Conservation (phyloP, 2,888 invertebrate genomes). For the Sesia apiformis region DNA sequence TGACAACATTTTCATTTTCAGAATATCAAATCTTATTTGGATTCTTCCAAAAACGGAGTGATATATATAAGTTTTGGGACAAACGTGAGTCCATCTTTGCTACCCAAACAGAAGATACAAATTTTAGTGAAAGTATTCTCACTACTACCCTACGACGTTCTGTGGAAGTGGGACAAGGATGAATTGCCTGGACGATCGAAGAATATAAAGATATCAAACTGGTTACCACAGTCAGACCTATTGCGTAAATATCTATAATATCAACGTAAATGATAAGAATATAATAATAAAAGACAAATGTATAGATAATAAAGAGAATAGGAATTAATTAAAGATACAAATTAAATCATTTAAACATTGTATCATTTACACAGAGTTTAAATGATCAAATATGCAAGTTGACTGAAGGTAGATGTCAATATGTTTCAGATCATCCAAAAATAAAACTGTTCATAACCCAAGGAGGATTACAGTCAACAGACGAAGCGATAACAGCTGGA, state of each 20-base stretch:
- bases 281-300: too few relatives aligned
- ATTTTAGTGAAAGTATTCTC: slow-evolving; percentile 21
- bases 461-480: slow-evolving; percentile 28
- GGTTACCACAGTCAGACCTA: slow-evolving; percentile 33
- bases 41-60: slow-evolving; percentile 20
- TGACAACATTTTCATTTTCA: neutral
- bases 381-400: too few relatives aligned
- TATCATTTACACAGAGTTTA: too few relatives aligned
- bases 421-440: slow-evolving; percentile 22
- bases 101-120: slow-evolving; percentile 15
- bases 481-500: slow-evolving; percentile 24
- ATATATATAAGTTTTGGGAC: slow-evolving; percentile 30
- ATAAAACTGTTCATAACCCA: slow-evolving; percentile 33
- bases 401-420: neutral
- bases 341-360: too few relatives aligned
- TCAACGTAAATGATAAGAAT: too few relatives aligned
- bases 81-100: slow-evolving; percentile 14
- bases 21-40: slow-evolving; percentile 19
- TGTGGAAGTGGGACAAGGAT: slow-evolving; percentile 31
- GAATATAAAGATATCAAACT: slow-evolving; percentile 28
- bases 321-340: too few relatives aligned
- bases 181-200: slow-evolving; percentile 14
- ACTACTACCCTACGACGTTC: slow-evolving; percentile 24
- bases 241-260: slow-evolving; percentile 11
- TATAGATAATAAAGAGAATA: too few relatives aligned